These are phyloP conservation scores for Hirtodrosophila histrioides DNA, from an alignment of 2,888 invertebrate genomes.

Conservation along the genomic window DNA sequence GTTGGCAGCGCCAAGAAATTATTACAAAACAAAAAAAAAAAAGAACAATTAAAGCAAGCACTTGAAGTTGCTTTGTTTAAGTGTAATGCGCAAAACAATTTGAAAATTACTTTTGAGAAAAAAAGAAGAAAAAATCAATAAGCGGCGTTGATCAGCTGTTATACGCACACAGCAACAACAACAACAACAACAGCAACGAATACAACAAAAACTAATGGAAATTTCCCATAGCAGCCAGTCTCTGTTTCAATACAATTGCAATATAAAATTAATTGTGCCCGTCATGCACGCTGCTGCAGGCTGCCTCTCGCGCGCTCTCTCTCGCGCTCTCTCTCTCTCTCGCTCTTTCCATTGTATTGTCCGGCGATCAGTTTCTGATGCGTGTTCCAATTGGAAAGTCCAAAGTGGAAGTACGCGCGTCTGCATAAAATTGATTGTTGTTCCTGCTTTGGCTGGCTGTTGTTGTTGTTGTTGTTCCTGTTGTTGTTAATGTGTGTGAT, in stretches of 20 bases:
- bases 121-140: constrained; percentile 48
- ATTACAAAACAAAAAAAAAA: constrained; percentile 49
- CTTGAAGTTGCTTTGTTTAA: constrained; percentile 22
- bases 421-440: constrained; percentile 45
- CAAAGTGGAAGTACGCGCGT: constrained; percentile 56
- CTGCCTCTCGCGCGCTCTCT: constrained; percentile 1
- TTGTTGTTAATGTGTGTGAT: constrained; percentile 49
- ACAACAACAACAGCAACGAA: constrained; percentile 5
- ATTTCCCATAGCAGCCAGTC: constrained; percentile 65
- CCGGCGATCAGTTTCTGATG: constrained; percentile 52
- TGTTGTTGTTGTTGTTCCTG: constrained; percentile 30
- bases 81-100: constrained; percentile 46
- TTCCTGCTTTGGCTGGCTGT: constrained; percentile 29
- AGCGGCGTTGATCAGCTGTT: constrained; percentile 68
- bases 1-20: constrained; percentile 44
- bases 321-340: constrained; percentile 2
- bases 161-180: constrained; percentile 21
- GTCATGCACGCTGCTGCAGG: constrained; percentile 38
- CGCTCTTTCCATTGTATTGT: constrained; percentile 25
- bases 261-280: constrained; percentile 48
- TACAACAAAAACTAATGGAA: constrained; percentile 53
- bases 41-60: constrained; percentile 18
- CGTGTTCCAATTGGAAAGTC: constrained; percentile 64
- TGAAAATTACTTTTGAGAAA: constrained; percentile 18
- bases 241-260: constrained; percentile 59